Evolutionary conservation across 1,140 invertebrate genomes (phyloP), one percentile per base, ranked within the genome.

Genomic region (Cydia fagiglandana): DNA sequence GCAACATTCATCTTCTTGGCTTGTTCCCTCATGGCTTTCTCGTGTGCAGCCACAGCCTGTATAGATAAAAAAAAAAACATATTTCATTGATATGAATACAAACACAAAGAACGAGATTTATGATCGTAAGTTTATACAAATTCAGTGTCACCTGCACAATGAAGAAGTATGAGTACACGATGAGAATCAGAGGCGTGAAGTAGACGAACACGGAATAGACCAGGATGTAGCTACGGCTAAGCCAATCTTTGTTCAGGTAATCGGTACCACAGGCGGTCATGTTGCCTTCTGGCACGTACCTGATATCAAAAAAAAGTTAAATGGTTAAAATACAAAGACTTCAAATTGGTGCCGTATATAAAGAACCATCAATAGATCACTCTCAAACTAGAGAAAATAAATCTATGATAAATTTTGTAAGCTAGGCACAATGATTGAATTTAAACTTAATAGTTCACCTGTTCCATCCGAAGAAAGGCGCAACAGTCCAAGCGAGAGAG

Each of bases 241-340:
- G 86, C 94, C 93, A 94, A 70, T 95, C 94, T 83, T 96, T 95
- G 84, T 86, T 94, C 64, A 97, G 92, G 85, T 96, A 97, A 84
- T 97, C 96, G n/a, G 96, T 96, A 74, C 96, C 96, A 82, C 96
- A 97, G 13, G 96, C 96, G 4, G 96, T 97, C 94, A 96, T 95
- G 88, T 97, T 97, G 24, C 96, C 96, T 92, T 97, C 96, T 5
- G 96, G 96, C 34, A 96, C 96, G 90, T 95, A 98, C 89, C 96
- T 93, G 73, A 45, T 12, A 41, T 13, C 30, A 70, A 17, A 41
- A 70, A 70, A 15, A 70, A 12, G 6, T 53, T 47, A 15, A 47
- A 47, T 13, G 12, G 47, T 50, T 15, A 13, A 2, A 15, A 50
- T 50, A 50, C 15, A 41, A 41, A 2, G 7, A 41, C 38, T 41